Conservation (phyloP, 2,113 vertebrate genomes). For the Tenebrosternarchus preto region DNA sequence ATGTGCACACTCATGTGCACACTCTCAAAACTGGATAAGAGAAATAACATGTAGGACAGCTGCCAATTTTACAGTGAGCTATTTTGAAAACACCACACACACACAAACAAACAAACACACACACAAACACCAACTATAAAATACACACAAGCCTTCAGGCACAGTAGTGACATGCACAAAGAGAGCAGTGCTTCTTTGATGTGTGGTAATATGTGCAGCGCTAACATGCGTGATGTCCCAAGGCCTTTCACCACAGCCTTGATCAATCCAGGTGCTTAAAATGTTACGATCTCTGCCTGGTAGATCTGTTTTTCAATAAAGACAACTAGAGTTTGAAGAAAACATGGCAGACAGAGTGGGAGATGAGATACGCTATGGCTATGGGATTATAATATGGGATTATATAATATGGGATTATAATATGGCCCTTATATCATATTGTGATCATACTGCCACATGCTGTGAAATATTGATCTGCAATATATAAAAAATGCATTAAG, state of each 20-base stretch:
- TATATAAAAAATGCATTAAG: too few relatives aligned
- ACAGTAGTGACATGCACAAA: background rate
- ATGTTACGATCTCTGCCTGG: background rate
- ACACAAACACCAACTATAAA: background rate
- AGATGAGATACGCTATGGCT: too few relatives aligned
- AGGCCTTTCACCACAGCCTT: constrained; percentile 4
- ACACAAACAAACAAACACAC: constrained; percentile 17
- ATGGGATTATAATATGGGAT: too few relatives aligned
- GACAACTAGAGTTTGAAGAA: background rate
- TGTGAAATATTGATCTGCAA: too few relatives aligned
- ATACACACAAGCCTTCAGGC: background rate
- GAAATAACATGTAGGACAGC: too few relatives aligned
- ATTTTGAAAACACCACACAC: background rate
- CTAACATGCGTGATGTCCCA: background rate
- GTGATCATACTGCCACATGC: too few relatives aligned
- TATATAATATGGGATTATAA: too few relatives aligned
- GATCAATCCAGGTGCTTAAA: constrained; percentile 3
- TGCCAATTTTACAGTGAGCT: too few relatives aligned
- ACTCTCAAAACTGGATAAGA: background rate
- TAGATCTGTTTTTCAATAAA: background rate
- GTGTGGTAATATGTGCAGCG: background rate
- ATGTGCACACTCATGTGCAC: background rate
- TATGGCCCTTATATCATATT: too few relatives aligned
- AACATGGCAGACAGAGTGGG: background rate
- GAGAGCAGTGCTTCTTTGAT: background rate